These are phyloP conservation scores for Epinotia bilunana DNA, from an alignment of 2,888 invertebrate species.

Conservation along the genomic window DNA sequence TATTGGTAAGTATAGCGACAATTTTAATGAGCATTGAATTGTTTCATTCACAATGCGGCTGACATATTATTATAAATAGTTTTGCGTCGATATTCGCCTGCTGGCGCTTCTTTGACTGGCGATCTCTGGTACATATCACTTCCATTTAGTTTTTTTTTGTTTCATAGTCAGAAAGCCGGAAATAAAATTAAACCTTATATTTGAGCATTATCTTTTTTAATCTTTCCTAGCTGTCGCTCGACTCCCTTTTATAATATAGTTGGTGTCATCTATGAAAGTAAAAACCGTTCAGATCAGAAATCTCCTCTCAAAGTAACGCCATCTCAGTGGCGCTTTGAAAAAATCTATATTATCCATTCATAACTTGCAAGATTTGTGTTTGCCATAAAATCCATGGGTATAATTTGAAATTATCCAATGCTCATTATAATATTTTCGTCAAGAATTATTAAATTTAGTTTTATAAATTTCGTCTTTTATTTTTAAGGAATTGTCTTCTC, in stretches of 20 bases:
- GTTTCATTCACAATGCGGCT: constrained; percentile 33
- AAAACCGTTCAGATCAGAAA: neutral
- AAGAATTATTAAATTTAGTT: constrained; percentile 39
- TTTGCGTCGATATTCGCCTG: constrained; percentile 28
- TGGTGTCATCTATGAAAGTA: neutral
- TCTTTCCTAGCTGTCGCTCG: neutral
- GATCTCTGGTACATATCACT: constrained; percentile 16
- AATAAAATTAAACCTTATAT: neutral
- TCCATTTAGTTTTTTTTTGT: neutral
- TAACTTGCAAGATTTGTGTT: neutral
- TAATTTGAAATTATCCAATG: constrained; percentile 27
- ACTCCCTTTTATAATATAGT: neutral
- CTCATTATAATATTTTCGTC: constrained; percentile 39
- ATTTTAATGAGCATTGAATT: constrained; percentile 43
- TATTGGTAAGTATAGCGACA: constrained; percentile 47
- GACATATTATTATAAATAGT: constrained; percentile 36
- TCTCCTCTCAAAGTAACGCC: constrained; percentile 29
- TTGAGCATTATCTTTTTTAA: neutral
- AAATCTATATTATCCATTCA: neutral
- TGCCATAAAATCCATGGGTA: neutral
- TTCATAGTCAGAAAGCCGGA: neutral
- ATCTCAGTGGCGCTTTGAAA: constrained; percentile 2
- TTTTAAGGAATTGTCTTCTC: constrained; percentile 41
- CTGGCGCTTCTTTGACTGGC: constrained; percentile 21
- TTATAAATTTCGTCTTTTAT: constrained; percentile 31